Evolutionary conservation across 2,888 invertebrate genomes (phyloP), one percentile per base, ranked within the genome.

Genomic region (Scaptomyza polygonia): DNA sequence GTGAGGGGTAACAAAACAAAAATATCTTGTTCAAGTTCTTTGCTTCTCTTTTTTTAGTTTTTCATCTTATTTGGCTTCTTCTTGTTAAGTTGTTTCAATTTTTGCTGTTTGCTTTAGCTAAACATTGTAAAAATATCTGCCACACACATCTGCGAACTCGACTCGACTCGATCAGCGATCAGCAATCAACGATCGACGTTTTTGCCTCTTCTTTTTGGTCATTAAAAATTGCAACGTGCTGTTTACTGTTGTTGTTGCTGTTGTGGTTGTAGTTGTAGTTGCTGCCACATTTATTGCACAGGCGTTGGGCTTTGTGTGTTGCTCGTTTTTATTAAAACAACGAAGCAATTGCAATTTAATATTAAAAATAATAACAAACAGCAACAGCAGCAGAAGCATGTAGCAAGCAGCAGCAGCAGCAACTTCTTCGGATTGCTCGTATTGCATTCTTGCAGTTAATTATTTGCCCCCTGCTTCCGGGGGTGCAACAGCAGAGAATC

Each of bases 321-420:
- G 79, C 67, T 79, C 72, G 73, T 84, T 79, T 81, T 82, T 88
- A 85, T 81, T 84, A 84, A 87, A 87, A 85, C 85, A 86, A 85
- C 88, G 88, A 72, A 80, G 80, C 86, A 86, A 79, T 85, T 85
- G 88, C 87, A 86, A 86, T 88, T 86, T 88, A 88, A 88, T 86
- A 88, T 86, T 88, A 87, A 88, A 86, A 86, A 88, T 87, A 88
- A 88, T 86, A 86, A 88, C 81, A 87, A 87, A 87, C 88, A 82
- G 73, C 86, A 82, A 51, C 47, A 32, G 49, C 65, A 9, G 48
- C 55, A 36, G 63, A 45, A 18, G 40, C 71, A 55, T 32, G 25
- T 57, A 43, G 68, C 62, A 63, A 68, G 52, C 70, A 68, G 54
- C 47, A 27, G 59, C 68, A 54, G 49, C 45, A 40, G 43, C 66